Evolutionary conservation across 2,113 vertebrate species (phyloP).

Genomic region (Micromys minutus): DNA sequence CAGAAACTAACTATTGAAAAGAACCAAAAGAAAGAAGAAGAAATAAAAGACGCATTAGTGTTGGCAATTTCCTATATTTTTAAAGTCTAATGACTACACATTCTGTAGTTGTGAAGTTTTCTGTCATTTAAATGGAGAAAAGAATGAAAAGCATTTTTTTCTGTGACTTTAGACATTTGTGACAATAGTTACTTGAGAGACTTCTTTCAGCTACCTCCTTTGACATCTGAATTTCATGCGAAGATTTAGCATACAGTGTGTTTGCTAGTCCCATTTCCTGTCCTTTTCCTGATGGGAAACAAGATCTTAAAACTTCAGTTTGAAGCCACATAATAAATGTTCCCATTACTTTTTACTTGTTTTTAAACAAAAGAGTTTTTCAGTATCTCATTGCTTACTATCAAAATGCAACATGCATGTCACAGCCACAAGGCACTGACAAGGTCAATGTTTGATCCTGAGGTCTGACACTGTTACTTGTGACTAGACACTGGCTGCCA

Average conservation of each 20-base stretch:
- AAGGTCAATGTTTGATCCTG: neutral
- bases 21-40: conserved; percentile 62
- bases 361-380: neutral
- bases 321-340: neutral
- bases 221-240: conserved; percentile 10
- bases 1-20: conserved; percentile 76
- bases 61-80: conserved; percentile 78
- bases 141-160: neutral
- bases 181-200: conserved; percentile 31
- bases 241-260: neutral
- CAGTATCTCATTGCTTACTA: neutral
- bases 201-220: neutral
- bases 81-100: conserved; percentile 77
- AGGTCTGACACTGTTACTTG: neutral
- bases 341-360: neutral
- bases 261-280: neutral
- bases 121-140: conserved; percentile 16
- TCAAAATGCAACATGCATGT: neutral
- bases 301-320: neutral
- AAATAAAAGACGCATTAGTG: conserved; percentile 69
- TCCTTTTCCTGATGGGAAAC: neutral
- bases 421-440: neutral
- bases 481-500: neutral
- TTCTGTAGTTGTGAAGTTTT: conserved; percentile 13
- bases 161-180: conserved; percentile 29